Percentiles rank a stretch among this genome's conserved stretches.
phyloP scores from a whole-genome alignment of 2,888 invertebrate species.

The Caenorhabditis sp. region DNA sequence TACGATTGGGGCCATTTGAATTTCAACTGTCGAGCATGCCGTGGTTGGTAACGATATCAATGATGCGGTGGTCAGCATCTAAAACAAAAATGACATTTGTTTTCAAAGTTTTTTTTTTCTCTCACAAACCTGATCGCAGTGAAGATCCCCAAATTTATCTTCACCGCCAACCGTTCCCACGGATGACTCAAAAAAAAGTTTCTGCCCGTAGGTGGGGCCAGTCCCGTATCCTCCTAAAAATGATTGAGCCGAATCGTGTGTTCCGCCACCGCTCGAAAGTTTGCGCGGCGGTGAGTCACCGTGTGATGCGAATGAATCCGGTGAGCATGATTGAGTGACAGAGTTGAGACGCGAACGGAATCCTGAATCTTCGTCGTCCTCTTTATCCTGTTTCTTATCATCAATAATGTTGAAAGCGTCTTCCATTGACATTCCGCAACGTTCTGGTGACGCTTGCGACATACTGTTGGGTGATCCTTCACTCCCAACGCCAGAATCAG shows the following conservation, averaged over 20 bases:
- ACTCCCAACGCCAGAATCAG: conserved; percentile 48
- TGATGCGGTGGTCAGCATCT: background rate
- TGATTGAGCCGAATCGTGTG: conserved; percentile 12
- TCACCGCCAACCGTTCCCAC: conserved; percentile 31
- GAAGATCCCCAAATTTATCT: conserved; percentile 14
- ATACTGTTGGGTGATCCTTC: conserved; percentile 47
- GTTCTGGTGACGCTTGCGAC: conserved; percentile 42
- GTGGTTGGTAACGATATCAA: background rate
- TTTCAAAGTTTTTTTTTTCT: too few relatives aligned
- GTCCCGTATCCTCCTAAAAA: conserved; percentile 42
- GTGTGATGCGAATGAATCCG: conserved; percentile 48
- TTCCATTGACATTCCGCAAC: conserved; percentile 21
- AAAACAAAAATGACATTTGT: background rate
- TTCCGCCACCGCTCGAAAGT: conserved; percentile 29
- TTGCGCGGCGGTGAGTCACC: conserved; percentile 52
- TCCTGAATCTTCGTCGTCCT: conserved; percentile 66
- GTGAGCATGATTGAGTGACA: conserved; percentile 55
- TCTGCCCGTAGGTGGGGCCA: conserved; percentile 45
- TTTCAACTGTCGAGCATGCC: background rate
- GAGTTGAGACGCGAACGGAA: conserved; percentile 59
- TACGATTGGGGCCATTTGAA: background rate
- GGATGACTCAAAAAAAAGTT: conserved; percentile 39
- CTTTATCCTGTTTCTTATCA: conserved; percentile 44
- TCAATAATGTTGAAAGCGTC: conserved; percentile 30
- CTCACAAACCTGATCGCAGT: background rate